Percentiles rank a stretch among this genome's conserved stretches.
Evolutionary conservation across 2,113 vertebrate genomes (phyloP).

Genomic region (Equus quagga): DNA sequence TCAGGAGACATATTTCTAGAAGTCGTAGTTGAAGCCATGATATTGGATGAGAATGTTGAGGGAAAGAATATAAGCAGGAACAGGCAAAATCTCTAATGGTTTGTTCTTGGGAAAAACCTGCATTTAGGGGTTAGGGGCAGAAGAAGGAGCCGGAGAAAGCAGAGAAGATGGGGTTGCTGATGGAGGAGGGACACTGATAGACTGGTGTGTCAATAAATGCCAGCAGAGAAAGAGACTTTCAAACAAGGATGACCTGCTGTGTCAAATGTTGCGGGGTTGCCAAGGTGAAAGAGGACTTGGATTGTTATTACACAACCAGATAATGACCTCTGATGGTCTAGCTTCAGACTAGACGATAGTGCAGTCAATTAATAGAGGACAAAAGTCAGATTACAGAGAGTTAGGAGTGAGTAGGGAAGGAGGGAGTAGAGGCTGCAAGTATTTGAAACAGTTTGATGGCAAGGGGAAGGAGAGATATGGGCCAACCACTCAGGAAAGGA

Average conservation of each 20-base stretch:
- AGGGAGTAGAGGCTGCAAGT: neutral
- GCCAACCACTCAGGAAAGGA: neutral
- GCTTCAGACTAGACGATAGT: neutral
- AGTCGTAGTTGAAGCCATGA: neutral
- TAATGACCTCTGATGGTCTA: neutral
- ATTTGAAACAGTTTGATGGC: neutral
- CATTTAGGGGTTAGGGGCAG: neutral
- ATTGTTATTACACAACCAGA: neutral
- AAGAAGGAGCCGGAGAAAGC: neutral
- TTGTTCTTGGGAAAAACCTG: neutral
- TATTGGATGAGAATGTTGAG: neutral
- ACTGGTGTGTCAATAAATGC: neutral
- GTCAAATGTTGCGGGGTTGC: neutral
- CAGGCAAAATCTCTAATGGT: neutral
- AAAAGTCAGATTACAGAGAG: neutral
- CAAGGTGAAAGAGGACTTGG: neutral
- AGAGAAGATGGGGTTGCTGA: neutral
- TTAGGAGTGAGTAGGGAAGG: neutral
- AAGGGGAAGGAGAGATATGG: neutral
- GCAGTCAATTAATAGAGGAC: neutral
- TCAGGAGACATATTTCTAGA: neutral
- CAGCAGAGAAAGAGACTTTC: neutral
- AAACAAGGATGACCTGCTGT: neutral
- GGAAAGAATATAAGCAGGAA: neutral
- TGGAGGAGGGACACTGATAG: neutral